phyloP scores from a whole-genome alignment of 2,113 vertebrate genomes.

The Neoarius graeffei region DNA sequence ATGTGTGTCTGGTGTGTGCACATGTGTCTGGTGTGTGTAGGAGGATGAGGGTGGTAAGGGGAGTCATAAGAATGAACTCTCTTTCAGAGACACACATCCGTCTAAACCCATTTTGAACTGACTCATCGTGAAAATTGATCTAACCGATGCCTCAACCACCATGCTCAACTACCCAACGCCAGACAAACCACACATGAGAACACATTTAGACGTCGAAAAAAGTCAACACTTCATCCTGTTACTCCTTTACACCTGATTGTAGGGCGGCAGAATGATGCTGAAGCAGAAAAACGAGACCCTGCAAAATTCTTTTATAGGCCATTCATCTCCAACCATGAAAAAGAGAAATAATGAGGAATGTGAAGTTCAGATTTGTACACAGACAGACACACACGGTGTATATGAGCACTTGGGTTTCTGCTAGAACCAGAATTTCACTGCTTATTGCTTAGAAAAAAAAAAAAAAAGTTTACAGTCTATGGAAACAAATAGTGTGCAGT shows the following conservation, averaged over 20 bases:
- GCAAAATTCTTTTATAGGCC: background rate
- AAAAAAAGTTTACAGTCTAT: conserved; percentile 17
- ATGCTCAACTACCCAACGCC: conserved; percentile 14
- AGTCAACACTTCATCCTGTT: background rate
- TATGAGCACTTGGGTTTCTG: conserved; percentile 2
- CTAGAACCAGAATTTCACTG: conserved; percentile 5
- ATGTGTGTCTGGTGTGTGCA: conserved; percentile 35
- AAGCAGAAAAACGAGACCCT: background rate
- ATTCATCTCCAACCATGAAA: background rate
- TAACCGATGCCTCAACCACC: conserved; percentile 25
- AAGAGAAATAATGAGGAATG: conserved; percentile 1
- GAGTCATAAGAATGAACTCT: background rate
- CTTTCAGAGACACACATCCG: background rate
- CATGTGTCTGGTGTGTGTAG: conserved; percentile 13
- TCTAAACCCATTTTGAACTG: background rate
- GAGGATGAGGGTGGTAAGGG: background rate
- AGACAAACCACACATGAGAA: background rate
- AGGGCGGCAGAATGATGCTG: background rate
- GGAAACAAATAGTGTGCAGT: conserved; percentile 24
- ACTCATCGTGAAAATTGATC: conserved; percentile 36
- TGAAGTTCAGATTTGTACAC: conserved; percentile 34
- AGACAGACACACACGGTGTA: background rate
- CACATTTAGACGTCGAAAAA: background rate
- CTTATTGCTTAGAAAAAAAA: conserved; percentile 19
- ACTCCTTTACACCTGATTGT: background rate